phyloP scores from a whole-genome alignment of 2,113 vertebrate species.

The pig (Sus scrofa) region DNA sequence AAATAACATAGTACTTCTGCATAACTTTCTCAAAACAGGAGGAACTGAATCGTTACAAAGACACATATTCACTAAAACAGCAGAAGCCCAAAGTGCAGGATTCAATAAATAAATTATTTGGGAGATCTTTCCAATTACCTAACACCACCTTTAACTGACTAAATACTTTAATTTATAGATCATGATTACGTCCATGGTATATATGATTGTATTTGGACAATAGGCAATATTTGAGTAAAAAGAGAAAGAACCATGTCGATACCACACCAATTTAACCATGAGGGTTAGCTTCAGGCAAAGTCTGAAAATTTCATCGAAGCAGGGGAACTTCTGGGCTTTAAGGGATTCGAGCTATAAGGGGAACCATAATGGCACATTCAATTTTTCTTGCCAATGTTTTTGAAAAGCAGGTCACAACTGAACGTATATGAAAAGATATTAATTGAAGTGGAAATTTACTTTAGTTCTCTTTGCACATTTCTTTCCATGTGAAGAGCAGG shows the following conservation, averaged over 20 bases:
- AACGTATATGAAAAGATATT: background rate
- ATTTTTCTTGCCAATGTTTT: background rate
- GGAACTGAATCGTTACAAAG: background rate
- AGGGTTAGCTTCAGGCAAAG: background rate
- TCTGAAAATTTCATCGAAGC: background rate
- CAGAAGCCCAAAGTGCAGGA: background rate
- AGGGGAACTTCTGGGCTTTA: background rate
- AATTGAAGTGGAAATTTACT: background rate
- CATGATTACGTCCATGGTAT: background rate
- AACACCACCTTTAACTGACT: background rate
- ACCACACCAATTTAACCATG: background rate
- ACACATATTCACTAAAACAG: background rate
- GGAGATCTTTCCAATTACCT: background rate
- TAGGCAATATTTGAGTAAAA: background rate
- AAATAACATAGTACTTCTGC: background rate
- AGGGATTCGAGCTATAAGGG: background rate
- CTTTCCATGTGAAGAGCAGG: background rate
- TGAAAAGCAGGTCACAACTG: background rate
- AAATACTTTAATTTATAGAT: conserved; percentile 1
- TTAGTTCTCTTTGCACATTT: background rate
- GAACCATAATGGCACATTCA: background rate
- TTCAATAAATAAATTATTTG: background rate
- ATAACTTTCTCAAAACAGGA: background rate
- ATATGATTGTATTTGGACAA: background rate
- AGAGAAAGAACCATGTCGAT: background rate